Evolutionary conservation across 64 coral and sea anemone genomes (phyloP), one percentile per base, ranked within the genome.

Genomic region (Porites lutea): DNA sequence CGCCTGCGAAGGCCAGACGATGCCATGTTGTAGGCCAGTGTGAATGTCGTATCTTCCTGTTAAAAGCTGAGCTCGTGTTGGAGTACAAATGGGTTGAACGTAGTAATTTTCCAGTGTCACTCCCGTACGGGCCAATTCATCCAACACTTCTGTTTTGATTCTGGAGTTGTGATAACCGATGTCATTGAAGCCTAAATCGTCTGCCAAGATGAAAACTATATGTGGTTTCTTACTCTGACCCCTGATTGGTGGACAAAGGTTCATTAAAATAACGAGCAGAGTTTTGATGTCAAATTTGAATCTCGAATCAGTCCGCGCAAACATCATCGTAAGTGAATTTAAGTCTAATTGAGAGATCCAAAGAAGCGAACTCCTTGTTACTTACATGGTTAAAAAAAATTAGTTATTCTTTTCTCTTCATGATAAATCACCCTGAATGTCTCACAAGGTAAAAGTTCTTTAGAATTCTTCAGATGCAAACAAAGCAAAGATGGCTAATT

Each of bases 121-220:
- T 47, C 92, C 92, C 4, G 47, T 69, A 53, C 63, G 65, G 15
- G 92, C 84, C 21, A 93, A 60, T 6, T 82, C 76, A 37, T 93
- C 92, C 44, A 93, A 80, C 14, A 88, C 53, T 14, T 86, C 65
- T 43, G 92, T 93, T 93, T 93, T 88, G 52, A 93, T 72, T 80
- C 43, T 60, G 6, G 69, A 37, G 46, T 83, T 83, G 60, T 91
- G 89, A 8, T 91, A 91, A 8, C 92, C 92, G 37, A 93, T 49
- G 20, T 93, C 92, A 23, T 93, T 93, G 46, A 93, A 93, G 13
- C 92, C 92, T 61, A 87, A 62, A 78, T 93, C 92, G 54, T 93
- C 92, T 2, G 92, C 92, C 16, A 93, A 71, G 44, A 86, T 78
- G 70, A 86, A 75, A 52, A 91, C 37, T 64, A 82, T 91, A 44